These are phyloP conservation scores for Dallia pectoralis DNA, from an alignment of 2,797 vertebrate species.

Conservation along the genomic window DNA sequence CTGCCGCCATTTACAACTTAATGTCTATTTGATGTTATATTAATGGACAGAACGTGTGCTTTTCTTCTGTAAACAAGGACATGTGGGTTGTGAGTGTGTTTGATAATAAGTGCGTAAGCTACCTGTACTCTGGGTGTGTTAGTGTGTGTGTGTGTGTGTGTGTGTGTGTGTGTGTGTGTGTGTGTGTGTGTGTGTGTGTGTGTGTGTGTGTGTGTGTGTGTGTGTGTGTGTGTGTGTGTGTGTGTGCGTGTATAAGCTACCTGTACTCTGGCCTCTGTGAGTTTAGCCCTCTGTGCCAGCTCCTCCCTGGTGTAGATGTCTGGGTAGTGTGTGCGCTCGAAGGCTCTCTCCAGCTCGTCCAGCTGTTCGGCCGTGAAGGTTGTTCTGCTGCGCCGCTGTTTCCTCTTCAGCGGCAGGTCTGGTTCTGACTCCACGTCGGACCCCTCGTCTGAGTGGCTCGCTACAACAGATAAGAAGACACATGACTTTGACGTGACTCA, in stretches of 20 bases:
- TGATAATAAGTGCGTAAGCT: no score
- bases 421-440: conserved; percentile 95
- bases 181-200: no score
- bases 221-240: conserved; percentile 1
- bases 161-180: conserved; percentile 17
- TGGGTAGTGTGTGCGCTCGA: conserved; percentile 95
- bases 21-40: no score
- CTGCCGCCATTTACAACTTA: no score
- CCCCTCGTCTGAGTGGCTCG: conserved; percentile 91
- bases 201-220: background rate
- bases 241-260: conserved; percentile 55
- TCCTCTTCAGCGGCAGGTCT: conserved; percentile 90
- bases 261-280: conserved; percentile 95
- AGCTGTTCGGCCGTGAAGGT: conserved; percentile 95
- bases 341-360: conserved; percentile 93
- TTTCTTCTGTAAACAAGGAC: no score
- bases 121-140: no score
- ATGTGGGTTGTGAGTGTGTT: background rate
- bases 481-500: no score
- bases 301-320: conserved; percentile 97
- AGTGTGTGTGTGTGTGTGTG: conserved; percentile 17
- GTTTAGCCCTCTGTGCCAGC: conserved; percentile 91
- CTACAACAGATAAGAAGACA: conserved; percentile 41
- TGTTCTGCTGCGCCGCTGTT: conserved; percentile 93
- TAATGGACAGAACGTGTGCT: no score